Base-by-base conservation (phyloP, 2,888 invertebrate species). In the Rhyacophila evoluta region DNA sequence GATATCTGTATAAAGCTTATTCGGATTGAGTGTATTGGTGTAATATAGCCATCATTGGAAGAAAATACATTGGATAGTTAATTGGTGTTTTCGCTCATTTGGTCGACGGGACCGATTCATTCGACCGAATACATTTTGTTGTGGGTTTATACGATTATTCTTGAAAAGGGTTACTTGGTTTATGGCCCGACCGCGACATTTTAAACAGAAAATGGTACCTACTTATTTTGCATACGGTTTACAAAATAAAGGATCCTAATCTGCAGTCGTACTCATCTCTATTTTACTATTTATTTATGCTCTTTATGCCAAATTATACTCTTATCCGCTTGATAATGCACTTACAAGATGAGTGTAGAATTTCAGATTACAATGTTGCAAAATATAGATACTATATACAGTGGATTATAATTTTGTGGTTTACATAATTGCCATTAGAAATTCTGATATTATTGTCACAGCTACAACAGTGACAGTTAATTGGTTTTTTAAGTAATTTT, bases 61-160 rank as follows among this genome's bases (percentile, higher is more conserved):
- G 19, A 29, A 73, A 73, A 71, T 74, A 71, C 77, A 79, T 79
- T 39, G 79, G 70, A 72, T 55, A 33, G 67, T 77, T 79, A 77
- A 79, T 79, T 79, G 77, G 79, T 77, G 33, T 55, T 55, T 55
- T 25, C 19, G 55, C 36, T 29, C 41, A 70, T 41, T 73, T 73
- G 29, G 69, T 29, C 70, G 38, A 70, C 38, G 19, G 29, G 19
- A 33, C 39, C 68, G 67, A 70, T 38, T 75, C 29, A 75, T 75
- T 39, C 41, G 70, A 75, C 38, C 75, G 38, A 75, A 75, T 75
- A 70, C 19, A 55, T 55, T 70, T 75, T 70, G 70, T 75, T 74
- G 70, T 28, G 25, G 75, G 29, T 75, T 75, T 75, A 70, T 39
- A 19, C 69, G 75, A 75, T 75, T 75, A 69, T 36, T 19, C 36